Evolutionary conservation across 64 coral and sea anemone genomes (phyloP).

Genomic region (Montipora capricornis): DNA sequence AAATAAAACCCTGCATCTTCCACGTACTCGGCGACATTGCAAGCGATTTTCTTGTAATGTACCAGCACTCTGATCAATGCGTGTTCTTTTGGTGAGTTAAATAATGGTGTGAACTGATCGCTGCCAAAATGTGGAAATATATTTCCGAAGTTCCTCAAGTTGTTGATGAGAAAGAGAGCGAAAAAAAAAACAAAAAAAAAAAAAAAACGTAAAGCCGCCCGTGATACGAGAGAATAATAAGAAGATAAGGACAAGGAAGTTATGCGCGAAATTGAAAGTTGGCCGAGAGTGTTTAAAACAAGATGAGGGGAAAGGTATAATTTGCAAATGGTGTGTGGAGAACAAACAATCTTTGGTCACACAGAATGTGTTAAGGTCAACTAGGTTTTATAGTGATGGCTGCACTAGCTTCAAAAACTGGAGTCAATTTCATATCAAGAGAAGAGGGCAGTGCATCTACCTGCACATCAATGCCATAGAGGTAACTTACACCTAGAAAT

Average conservation of each 20-base stretch:
- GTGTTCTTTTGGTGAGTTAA: not conserved
- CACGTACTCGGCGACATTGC: not conserved
- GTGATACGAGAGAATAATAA: not conserved
- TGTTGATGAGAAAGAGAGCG: too few species aligned
- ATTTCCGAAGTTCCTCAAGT: too few species aligned
- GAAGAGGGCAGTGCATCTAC: not conserved
- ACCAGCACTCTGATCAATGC: constrained; percentile 21
- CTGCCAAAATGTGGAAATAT: not conserved
- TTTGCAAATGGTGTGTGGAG: not conserved
- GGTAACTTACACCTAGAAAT: not conserved
- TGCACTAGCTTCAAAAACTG: not conserved
- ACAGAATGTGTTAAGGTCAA: not conserved
- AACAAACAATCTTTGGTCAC: not conserved
- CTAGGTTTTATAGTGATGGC: not conserved
- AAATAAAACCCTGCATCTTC: not conserved
- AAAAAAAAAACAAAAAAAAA: too few species aligned
- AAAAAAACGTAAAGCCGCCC: too few species aligned
- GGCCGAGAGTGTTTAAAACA: not conserved
- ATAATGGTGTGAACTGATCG: not conserved
- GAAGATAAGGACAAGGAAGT: constrained; percentile 20
- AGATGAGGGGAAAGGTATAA: not conserved
- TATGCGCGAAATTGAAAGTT: not conserved
- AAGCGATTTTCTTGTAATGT: not conserved
- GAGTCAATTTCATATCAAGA: not conserved
- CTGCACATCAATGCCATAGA: not conserved